Base-by-base conservation (phyloP, 2,113 vertebrate genomes). In the Solenodon paradoxus region DNA sequence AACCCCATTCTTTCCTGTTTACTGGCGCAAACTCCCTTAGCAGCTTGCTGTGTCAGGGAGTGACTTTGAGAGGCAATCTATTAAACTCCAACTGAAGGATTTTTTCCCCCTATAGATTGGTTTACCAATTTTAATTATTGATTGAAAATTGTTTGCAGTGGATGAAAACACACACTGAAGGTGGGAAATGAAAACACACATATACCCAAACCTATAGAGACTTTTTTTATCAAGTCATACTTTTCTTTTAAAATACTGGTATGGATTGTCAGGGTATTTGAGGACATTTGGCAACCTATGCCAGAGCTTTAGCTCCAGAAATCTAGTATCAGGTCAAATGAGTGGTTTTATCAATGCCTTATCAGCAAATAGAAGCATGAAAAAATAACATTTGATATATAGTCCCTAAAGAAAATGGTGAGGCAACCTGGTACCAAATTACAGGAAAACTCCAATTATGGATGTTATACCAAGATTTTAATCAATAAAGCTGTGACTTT, bases 351-450 rank as follows among this genome's bases (percentile, higher is more conserved):
- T 97, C 85, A 19, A 87, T 71, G 51, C 81, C 42, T 96, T 97
- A 93, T 97, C 95, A 94, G 84, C 51, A 97, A 97, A 94, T 15
- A 82, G 30, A 49, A 83, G 90, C 86, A 77, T 91, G 97, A 98
- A 94, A n/a, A 98, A 97, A 97, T 71, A 98, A n/a, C 69, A 93
- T 95, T 97, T 98, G n/a, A 20, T 97, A 55, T 96, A 96, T 71
- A 92, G 71, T 68, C 69, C 92, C 86, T 75, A 80, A 97, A 97
- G 89, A 93, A 66, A 88, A 66, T 92, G 96, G 74, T 85, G 42
- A 98, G 92, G 89, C 28, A 96, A 95, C 96, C 92, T 61, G 93
- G 75, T 82, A 95, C 53, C 94, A 81, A 98, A 95, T 97, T 98
- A 97, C 93, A 98, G 94, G 96, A 95, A 97, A 97, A 80, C 42